Evolutionary conservation across 2,797 vertebrate species (phyloP), one percentile per base, ranked within the genome.

Genomic region (Spinus pinus): DNA sequence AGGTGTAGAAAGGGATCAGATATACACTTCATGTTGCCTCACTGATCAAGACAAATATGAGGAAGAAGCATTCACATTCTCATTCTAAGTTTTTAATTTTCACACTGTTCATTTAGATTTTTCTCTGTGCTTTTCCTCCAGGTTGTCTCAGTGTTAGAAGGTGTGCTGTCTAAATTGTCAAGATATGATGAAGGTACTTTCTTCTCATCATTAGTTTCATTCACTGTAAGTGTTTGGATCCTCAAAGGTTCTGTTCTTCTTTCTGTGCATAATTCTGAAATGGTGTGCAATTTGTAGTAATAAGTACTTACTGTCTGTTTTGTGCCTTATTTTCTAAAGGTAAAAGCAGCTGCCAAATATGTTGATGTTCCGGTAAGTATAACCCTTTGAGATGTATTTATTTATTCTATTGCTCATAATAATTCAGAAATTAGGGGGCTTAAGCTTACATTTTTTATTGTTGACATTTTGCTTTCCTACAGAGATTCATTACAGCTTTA

Each of bases 101-200:
- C 47, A 11, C 7, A 8, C 24, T 84, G 9, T 78, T 4, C 21
- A 19, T 78, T 71, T 80, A 33, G 33, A 56, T 73, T 80, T 81
- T 83, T 54, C n/a, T 70, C 88, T 92, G 25, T 91, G 58, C 44
- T 90, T 93, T 84, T 84, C 64, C 88, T 94, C 17, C 95, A 99
- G 99, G 98, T 99, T 97, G 97, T 98, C 85, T 98, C 98, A 39
- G 99, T 99, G 92, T 96, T 99, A 92, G 99, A 99, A 94, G 97
- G 98, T 31, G 98, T 99, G 70, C 97, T 99, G 83, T 99, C 99
- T 93, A 99, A 99, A 90, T 97, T 99, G 82, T 99, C 99, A 14
- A 97, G 99, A 97, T 99, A 99, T 5, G 99, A 99, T 81, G 99
- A 99, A 98, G 99, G 99, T 84, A 99, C 99, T 12, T 98, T 99